Base-by-base conservation (phyloP, 1,140 invertebrate species). In the Elymnias hypermnestra region DNA sequence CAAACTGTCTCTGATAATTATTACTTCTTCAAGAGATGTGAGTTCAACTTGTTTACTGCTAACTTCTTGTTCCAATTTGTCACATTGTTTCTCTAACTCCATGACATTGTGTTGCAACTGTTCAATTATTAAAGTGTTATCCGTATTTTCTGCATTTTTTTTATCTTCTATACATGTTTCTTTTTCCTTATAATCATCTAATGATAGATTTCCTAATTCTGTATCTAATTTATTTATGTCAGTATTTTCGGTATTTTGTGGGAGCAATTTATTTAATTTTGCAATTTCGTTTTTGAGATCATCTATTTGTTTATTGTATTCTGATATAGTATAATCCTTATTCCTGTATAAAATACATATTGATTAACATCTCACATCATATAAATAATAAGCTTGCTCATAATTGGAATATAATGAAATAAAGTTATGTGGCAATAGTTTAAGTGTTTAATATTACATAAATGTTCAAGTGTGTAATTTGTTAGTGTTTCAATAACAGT, bases 261-360 rank as follows among this genome's bases (percentile, higher is more conserved):
- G 53, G n/a, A 82, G 38, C 38, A 59, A 42, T 47, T 63, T 70
- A 54, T 75, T 61, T 10, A 85, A 49, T 33, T 43, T 41, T 17
- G 64, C 61, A 38, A 82, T 72, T 61, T 75, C 63, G 64, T 54
- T 63, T 70, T 82, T 83, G 13, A 75, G 53, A 29, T 84, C 78
- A 49, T 84, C 76, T 55, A 84, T 81, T 56, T 83, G 78, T 57
- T 73, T 82, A 44, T 66, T 69, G 26, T 82, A 81, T 49, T 85
- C 82, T 18, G 47, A 38, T 41, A 85, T 79, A 26, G 82, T 76
- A 15, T 69, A 63, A 52, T 85, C 75, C 53, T 83, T 85, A 41
- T 85, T 85, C 43, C 82, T 85, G 52, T 43, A 77, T n/a, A n/a
- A n/a, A n/a, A n/a, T n/a, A n/a, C n/a, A n/a, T n/a, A n/a, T n/a